Evolutionary conservation across 1,140 invertebrate species (phyloP).

Genomic region (Drepana arcuata): DNA sequence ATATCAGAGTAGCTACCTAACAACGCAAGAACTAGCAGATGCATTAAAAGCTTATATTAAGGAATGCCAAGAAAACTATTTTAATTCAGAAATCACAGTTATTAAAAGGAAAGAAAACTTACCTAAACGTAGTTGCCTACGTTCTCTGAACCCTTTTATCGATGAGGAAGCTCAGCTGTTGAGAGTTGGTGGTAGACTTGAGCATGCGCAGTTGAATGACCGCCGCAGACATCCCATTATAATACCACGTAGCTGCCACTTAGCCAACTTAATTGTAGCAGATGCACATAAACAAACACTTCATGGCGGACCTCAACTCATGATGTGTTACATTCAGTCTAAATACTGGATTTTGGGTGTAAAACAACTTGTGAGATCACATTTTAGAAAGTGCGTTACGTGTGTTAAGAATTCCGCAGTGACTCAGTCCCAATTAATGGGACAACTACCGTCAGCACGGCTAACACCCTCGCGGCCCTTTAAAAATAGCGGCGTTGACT

Average conservation of each 20-base stretch:
- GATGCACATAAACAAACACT: slow-evolving; percentile 4
- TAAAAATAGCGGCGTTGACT: too few species aligned
- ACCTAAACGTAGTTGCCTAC: too few species aligned
- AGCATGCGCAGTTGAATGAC: background rate
- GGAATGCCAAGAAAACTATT: too few species aligned
- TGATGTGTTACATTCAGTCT: background rate
- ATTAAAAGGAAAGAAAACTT: too few species aligned
- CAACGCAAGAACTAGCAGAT: too few species aligned
- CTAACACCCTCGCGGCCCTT: too few species aligned
- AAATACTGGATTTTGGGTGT: background rate
- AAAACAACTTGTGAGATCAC: background rate
- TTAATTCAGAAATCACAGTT: too few species aligned
- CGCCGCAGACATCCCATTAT: slow-evolving; percentile 1
- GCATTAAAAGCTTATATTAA: too few species aligned
- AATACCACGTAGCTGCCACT: background rate
- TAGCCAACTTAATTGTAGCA: background rate
- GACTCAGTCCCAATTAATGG: slow-evolving; percentile 1
- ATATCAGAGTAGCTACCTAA: too few species aligned
- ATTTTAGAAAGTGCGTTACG: background rate
- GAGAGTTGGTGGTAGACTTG: slow-evolving; percentile 2
- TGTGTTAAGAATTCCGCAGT: background rate
- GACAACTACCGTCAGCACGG: background rate
- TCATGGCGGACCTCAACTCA: slow-evolving; percentile 3
- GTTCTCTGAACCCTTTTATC: background rate
- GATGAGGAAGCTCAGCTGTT: slow-evolving; percentile 2